Percentiles rank a stretch among this genome's conserved stretches.
Conservation (phyloP, 1,140 invertebrate genomes). For the Leptestheria dahalacensis region DNA sequence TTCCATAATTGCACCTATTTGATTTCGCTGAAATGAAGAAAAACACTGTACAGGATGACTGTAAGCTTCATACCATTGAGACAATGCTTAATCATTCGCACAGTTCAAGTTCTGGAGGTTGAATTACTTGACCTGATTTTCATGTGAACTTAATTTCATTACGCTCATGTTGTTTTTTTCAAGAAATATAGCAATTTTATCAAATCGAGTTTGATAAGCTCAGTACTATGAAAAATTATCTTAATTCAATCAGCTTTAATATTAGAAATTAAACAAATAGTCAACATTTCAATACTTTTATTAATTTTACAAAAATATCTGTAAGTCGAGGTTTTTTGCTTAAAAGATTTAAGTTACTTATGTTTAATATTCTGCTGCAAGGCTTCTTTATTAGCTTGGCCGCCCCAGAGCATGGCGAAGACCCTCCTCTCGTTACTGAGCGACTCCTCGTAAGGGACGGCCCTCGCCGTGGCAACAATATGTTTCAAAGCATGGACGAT, state of each 20-base stretch:
- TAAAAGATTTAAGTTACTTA: slow-evolving; percentile 20
- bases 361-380: slow-evolving; percentile 27
- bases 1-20: not conserved
- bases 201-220: too few relatives aligned
- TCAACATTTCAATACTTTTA: not conserved
- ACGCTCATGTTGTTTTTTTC: too few relatives aligned
- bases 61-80: too few relatives aligned
- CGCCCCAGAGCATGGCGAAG: slow-evolving; percentile 35
- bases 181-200: too few relatives aligned
- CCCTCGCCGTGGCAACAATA: slow-evolving; percentile 24
- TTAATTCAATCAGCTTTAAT: not conserved
- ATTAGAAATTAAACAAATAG: not conserved
- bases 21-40: not conserved
- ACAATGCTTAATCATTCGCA: too few relatives aligned
- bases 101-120: too few relatives aligned
- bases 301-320: not conserved
- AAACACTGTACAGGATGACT: too few relatives aligned
- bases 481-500: slow-evolving; percentile 31
- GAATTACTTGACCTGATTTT: too few relatives aligned
- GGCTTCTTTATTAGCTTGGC: slow-evolving; percentile 28
- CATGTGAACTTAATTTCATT: too few relatives aligned
- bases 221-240: too few relatives aligned
- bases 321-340: not conserved
- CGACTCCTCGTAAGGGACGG: slow-evolving; percentile 20
- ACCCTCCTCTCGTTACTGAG: slow-evolving; percentile 29